Evolutionary conservation across 2,888 invertebrate genomes (phyloP), one percentile per base, ranked within the genome.

Genomic region (Leucozona laternaria): DNA sequence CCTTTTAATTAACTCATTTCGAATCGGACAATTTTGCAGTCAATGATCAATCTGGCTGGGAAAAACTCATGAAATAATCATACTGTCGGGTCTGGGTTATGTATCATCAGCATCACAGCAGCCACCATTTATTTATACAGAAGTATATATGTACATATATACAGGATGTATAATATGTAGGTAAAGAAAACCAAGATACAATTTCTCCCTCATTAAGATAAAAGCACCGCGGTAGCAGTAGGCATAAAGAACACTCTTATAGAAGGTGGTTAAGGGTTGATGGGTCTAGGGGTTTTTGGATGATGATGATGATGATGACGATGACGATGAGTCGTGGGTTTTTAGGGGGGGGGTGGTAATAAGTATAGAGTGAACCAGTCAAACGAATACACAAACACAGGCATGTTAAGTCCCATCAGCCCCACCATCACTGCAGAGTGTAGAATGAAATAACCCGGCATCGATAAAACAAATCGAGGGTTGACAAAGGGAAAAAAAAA

Each of bases 391-490:
- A 66, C 50, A 58, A 76, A 58, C 71, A 72, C 50, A 71, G 55
- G 58, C 58, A 55, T 53, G 15, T 43, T 68, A 68, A 53, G 25
- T 25, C 15, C n/a, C 37, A 37, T 2, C 37, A 8, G 1, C 31
- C 31, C 1, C 58, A 13, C 58, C 11, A 3, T 4, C n/a, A 1
- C 11, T 17, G 4, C 20, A 45, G 50, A 31, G 60, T 50, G 45
- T 20, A 31, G 62, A 62, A 48, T 70, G 50, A 71, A 60, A 72
- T 66, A 43, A 76, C 80, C 80, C 84, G 80, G 68, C 84, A 80
- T 85, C 84, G 84, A 85, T 85, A 80, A 85, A 85, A 85, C 79
- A 85, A 85, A 85, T 85, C 80, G 84, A 71, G 80, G 76, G 77
- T 80, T 80, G 84, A 85, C 84, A 85, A 85, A 80, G 73, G 77